A percentile compares a stretch with the other conserved stretches of the same genome.
These are phyloP conservation scores for Choristoneura rosaceana DNA, from an alignment of 2,888 invertebrate genomes.

Conservation along the genomic window DNA sequence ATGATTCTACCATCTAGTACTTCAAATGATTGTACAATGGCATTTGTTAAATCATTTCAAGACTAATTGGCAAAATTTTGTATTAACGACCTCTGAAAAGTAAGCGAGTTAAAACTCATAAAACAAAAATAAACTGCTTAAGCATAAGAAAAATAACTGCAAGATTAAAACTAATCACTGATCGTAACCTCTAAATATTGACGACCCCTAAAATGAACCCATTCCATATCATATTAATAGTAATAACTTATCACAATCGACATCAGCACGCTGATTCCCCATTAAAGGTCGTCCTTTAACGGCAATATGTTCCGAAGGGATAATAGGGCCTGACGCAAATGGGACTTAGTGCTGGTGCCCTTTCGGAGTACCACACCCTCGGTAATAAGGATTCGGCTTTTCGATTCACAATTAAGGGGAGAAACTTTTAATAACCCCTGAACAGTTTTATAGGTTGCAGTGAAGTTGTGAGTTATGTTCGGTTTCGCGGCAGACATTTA, in stretches of 20 bases:
- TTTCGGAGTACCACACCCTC: conserved; percentile 52
- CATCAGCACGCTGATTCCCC: conserved; percentile 66
- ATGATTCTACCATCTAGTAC: no score
- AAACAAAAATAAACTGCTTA: background rate
- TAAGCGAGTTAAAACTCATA: background rate
- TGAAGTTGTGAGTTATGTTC: conserved; percentile 36
- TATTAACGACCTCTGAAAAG: no score
- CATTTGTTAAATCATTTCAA: no score
- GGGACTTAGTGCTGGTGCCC: conserved; percentile 65
- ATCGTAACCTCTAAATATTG: conserved; percentile 8
- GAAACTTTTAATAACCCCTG: conserved; percentile 74
- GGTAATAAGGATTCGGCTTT: conserved; percentile 72
- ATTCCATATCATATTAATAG: conserved; percentile 65
- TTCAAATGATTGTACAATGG: no score
- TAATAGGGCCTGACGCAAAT: conserved; percentile 75
- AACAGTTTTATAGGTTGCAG: conserved; percentile 49
- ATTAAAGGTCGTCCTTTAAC: conserved; percentile 73
- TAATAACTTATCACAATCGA: conserved; percentile 68
- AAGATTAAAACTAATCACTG: background rate
- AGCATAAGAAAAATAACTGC: background rate
- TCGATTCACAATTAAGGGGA: conserved; percentile 72
- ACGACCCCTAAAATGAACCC: conserved; percentile 31
- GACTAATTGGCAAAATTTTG: no score
- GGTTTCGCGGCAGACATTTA: conserved; percentile 30
- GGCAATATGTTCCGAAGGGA: conserved; percentile 75